phyloP scores from a whole-genome alignment of 2,113 vertebrate genomes.

The Hypocryptadius cinnamomeus region DNA sequence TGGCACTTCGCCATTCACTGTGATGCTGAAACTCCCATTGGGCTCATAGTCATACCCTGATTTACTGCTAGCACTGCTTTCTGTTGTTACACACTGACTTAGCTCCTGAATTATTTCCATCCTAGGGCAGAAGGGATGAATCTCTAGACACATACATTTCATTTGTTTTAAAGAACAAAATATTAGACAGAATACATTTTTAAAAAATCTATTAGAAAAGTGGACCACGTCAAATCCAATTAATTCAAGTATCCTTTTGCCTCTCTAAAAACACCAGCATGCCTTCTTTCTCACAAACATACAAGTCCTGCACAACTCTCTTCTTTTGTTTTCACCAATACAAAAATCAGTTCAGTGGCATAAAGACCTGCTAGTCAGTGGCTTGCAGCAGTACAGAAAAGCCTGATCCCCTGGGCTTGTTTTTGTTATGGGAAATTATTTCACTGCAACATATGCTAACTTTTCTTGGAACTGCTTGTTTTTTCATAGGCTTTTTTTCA shows the following conservation, averaged over 20 bases:
- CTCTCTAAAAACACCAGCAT: neutral
- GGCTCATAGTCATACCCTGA: neutral
- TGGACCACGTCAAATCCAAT: neutral
- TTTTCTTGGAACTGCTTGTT: neutral
- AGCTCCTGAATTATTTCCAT: neutral
- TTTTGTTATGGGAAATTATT: neutral
- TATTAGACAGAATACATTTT: neutral
- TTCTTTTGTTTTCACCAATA: neutral
- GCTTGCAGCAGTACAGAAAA: neutral
- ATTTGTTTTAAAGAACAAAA: neutral
- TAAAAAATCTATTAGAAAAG: neutral
- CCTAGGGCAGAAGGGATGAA: neutral
- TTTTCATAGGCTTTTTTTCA: neutral
- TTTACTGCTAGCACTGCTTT: neutral
- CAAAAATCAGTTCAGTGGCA: neutral
- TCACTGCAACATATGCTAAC: neutral
- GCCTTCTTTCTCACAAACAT: neutral
- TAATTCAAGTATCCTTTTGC: neutral
- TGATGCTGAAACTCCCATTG: neutral
- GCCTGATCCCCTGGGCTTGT: neutral
- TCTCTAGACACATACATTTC: neutral
- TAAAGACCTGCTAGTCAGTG: neutral
- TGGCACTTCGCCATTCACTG: neutral
- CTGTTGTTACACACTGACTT: neutral
- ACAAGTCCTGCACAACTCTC: neutral